Evolutionary conservation across 2,113 vertebrate genomes (phyloP).

Genomic region (Scomber colias): DNA sequence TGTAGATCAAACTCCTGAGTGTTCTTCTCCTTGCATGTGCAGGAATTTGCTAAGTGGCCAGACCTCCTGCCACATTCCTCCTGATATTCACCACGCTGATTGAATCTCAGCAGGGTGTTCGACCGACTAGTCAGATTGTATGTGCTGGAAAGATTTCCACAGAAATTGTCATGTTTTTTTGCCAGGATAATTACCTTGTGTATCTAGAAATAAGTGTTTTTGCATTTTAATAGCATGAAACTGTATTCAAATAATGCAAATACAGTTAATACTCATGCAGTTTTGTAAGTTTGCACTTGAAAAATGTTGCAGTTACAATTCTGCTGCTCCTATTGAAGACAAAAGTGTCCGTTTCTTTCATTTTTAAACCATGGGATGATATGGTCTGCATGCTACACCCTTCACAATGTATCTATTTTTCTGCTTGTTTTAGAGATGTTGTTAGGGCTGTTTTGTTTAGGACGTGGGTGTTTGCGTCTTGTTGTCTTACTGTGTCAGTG

Average conservation of each 20-base stretch:
- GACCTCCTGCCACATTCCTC: slow-evolving; percentile 46
- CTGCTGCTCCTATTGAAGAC: neutral
- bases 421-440: slow-evolving; percentile 39
- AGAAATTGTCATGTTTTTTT: slow-evolving; percentile 27
- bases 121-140: slow-evolving; percentile 14
- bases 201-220: neutral
- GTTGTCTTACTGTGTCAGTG: slow-evolving; percentile 53
- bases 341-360: slow-evolving; percentile 39
- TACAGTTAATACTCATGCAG: slow-evolving; percentile 10
- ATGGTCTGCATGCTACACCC: slow-evolving; percentile 11
- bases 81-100: slow-evolving; percentile 53
- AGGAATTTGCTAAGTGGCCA: slow-evolving; percentile 52
- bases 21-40: slow-evolving; percentile 36
- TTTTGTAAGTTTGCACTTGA: slow-evolving; percentile 5
- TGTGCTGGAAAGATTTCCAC: slow-evolving; percentile 36
- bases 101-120: slow-evolving; percentile 33
- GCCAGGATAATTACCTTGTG: slow-evolving; percentile 55
- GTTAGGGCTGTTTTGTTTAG: slow-evolving; percentile 57
- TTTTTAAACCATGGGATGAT: slow-evolving; percentile 36
- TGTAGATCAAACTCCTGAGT: slow-evolving; percentile 51
- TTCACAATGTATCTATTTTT: slow-evolving; percentile 54
- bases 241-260: slow-evolving; percentile 19
- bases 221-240: neutral
- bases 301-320: slow-evolving; percentile 8
- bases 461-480: slow-evolving; percentile 30